Evolutionary conservation across 2,113 vertebrate species (phyloP).

Genomic region (Connochaetes taurinus): DNA sequence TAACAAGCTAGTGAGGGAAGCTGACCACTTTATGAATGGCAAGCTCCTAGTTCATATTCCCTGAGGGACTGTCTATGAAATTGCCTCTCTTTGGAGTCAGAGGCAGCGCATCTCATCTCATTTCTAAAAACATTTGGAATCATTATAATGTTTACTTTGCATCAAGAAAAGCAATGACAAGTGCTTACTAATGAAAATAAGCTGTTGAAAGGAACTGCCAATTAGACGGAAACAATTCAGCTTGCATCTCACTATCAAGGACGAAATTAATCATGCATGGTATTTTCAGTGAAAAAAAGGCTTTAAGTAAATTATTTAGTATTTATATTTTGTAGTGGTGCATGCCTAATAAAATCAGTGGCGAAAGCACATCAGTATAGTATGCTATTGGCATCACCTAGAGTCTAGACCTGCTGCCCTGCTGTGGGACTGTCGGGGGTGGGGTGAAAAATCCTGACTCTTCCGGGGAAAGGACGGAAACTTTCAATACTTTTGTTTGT

Average conservation of each 20-base stretch:
- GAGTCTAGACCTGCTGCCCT: neutral
- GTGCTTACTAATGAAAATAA: constrained; percentile 57
- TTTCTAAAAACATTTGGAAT: constrained; percentile 33
- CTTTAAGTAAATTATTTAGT: constrained; percentile 60
- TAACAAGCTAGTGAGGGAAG: neutral
- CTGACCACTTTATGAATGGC: neutral
- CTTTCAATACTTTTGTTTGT: neutral
- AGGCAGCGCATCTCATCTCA: neutral
- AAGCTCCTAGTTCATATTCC: neutral
- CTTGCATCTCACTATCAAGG: constrained; percentile 30
- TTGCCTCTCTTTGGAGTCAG: neutral
- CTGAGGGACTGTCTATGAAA: neutral
- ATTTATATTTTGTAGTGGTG: constrained; percentile 52
- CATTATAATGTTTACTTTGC: constrained; percentile 56
- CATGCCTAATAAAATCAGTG: constrained; percentile 39
- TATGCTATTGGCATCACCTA: neutral
- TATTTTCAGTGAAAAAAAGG: constrained; percentile 45
- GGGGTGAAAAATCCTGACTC: neutral
- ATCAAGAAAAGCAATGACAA: constrained; percentile 51
- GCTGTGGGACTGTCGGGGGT: neutral
- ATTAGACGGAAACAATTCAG: constrained; percentile 63
- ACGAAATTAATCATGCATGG: constrained; percentile 53
- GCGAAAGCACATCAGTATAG: neutral
- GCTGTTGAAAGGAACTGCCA: constrained; percentile 54
- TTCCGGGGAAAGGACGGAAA: neutral